Evolutionary conservation across 2,797 vertebrate genomes (phyloP), one percentile per base, ranked within the genome.

Genomic region (Megaceryle alcyon): DNA sequence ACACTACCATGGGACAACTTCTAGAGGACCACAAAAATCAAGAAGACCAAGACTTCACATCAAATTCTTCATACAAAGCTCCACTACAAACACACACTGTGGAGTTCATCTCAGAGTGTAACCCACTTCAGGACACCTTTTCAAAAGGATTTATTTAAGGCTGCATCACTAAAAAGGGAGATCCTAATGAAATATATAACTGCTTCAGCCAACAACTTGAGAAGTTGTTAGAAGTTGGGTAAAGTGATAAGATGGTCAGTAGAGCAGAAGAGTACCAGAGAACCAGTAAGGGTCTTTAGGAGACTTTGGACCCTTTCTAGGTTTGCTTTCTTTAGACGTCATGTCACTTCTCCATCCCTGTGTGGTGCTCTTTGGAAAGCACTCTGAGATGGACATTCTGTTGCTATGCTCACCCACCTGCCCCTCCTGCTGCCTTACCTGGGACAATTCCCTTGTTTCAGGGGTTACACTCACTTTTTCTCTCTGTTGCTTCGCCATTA

Each of bases 381-480:
- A 16, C 48, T n/a, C 19, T 4, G 65, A 33, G 35, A 5, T 2
- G 7, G 43, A 26, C 33, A 44, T 26, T 35, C 12, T 59, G 28
- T 10, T 37, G 39, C 37, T 57, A 7, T 29, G 25, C n/a, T 28
- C 0, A 2, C 12, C 64, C 7, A 2, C n/a, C 18, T 1, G 3
- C 9, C 22, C 18, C 35, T 91, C 35, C 41, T 49, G 39, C 21
- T 79, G 37, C 63, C 57, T 59, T 59, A 16, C 22, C 59, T 63
- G 49, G 29, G 14, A 43, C 1, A 2, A 48, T 57, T 12, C 14
- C 20, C 26, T 39, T n/a, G 6, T 46, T 76, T 76, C n/a, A 59
- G 44, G 25, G 14, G 2, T 78, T 54, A 3, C n/a, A 12, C 16
- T 84, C 0, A 0, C 14, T 86, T 76, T 57, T 69, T 65, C 19